Conservation (phyloP, 1,140 invertebrate genomes). For the Leptinotarsa lineolata region DNA sequence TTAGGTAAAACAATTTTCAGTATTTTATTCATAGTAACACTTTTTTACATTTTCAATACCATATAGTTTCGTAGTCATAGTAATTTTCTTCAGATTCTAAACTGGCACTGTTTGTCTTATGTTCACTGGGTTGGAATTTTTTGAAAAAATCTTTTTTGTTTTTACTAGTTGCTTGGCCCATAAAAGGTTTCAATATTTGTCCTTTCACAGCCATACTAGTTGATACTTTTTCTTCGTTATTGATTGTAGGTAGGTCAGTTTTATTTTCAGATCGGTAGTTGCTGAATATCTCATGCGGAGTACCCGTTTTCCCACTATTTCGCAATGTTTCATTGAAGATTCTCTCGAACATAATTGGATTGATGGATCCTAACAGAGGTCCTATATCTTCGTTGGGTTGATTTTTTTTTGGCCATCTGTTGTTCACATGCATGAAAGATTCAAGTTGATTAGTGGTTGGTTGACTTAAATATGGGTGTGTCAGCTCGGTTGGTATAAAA, state of each 20-base stretch:
- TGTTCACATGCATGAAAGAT: not conserved
- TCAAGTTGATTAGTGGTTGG: not conserved
- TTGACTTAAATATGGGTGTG: not conserved
- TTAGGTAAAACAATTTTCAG: no score
- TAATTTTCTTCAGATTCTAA: not conserved
- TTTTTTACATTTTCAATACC: not conserved
- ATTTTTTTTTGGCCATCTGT: not conserved
- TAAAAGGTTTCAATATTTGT: conserved; percentile 19
- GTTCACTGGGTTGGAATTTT: not conserved
- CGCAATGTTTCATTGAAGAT: conserved; percentile 33
- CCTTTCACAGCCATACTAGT: conserved; percentile 17
- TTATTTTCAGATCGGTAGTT: not conserved
- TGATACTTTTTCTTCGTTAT: conserved; percentile 7
- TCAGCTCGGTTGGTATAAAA: not conserved
- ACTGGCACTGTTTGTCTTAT: not conserved
- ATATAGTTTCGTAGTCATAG: not conserved
- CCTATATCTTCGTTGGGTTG: not conserved
- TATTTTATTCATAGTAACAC: no score
- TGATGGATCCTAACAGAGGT: conserved; percentile 26
- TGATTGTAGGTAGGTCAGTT: not conserved
- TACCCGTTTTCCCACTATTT: conserved; percentile 7
- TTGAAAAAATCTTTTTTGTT: conserved; percentile 10
- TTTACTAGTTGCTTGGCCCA: conserved; percentile 24
- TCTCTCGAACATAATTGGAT: conserved; percentile 34
- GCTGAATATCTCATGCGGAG: not conserved